These are phyloP conservation scores for Scolopax bukidnonensis DNA, from an alignment of 2,797 vertebrate genomes.

Conservation along the genomic window DNA sequence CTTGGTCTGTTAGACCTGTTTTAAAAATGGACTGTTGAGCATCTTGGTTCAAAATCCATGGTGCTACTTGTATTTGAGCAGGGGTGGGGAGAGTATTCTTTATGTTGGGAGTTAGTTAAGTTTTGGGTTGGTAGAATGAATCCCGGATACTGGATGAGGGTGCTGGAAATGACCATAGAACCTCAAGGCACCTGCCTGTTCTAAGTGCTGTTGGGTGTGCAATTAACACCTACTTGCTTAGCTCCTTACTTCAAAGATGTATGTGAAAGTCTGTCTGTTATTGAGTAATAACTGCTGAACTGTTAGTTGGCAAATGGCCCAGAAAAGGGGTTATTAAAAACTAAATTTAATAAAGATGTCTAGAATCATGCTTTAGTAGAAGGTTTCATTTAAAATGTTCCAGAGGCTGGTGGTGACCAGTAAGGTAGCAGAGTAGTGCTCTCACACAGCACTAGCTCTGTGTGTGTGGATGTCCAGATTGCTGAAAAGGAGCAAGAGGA, in stretches of 20 bases:
- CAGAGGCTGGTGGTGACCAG: background rate
- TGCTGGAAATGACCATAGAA: background rate
- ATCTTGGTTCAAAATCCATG: background rate
- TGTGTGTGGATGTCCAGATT: background rate
- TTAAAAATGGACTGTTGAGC: background rate
- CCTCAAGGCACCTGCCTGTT: background rate
- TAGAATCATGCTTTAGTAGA: background rate
- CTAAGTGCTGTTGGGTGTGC: background rate
- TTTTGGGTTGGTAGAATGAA: background rate
- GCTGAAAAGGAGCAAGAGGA: background rate
- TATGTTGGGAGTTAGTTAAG: background rate
- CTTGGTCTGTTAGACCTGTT: background rate
- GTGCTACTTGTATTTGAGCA: background rate
- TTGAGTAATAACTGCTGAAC: background rate
- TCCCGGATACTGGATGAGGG: background rate
- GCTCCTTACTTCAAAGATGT: background rate
- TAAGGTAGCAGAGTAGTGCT: background rate
- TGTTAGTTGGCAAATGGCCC: background rate
- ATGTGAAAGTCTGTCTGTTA: background rate
- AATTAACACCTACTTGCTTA: background rate
- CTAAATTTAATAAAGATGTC: background rate
- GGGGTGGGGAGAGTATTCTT: background rate
- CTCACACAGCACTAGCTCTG: background rate
- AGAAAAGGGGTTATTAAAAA: background rate
- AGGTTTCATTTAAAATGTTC: background rate